These are phyloP conservation scores for Hermetia illucens DNA, from an alignment of 1,140 invertebrate genomes.

Conservation along the genomic window DNA sequence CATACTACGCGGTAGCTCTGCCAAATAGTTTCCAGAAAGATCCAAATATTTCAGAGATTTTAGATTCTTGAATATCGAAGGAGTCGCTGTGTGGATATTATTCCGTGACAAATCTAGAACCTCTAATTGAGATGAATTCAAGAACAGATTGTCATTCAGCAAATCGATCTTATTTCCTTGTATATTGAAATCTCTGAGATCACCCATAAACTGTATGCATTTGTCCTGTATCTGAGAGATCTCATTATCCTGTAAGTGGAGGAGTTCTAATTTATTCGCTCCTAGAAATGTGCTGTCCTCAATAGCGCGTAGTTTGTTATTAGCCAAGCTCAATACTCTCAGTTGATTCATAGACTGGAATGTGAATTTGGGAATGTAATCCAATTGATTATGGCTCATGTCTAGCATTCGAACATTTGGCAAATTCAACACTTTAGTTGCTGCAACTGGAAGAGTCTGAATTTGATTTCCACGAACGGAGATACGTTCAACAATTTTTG, in stretches of 20 bases:
- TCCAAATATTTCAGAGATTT: constrained; percentile 57
- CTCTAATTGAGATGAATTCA: constrained; percentile 46
- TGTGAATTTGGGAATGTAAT: constrained; percentile 47
- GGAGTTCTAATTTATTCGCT: constrained; percentile 50
- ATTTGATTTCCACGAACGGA: constrained; percentile 61
- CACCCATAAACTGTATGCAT: constrained; percentile 44
- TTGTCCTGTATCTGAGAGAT: constrained; percentile 49
- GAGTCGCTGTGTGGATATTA: constrained; percentile 50
- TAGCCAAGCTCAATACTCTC: constrained; percentile 55
- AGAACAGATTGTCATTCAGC: constrained; percentile 49
- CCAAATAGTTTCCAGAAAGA: constrained; percentile 62
- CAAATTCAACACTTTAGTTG: constrained; percentile 50
- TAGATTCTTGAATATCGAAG: constrained; percentile 46
- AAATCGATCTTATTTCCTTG: constrained; percentile 60
- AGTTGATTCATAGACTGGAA: constrained; percentile 54
- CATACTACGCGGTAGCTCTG: constrained; percentile 53
- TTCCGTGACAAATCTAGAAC: constrained; percentile 64
- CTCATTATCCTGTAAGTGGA: constrained; percentile 66
- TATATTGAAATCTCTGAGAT: constrained; percentile 53
- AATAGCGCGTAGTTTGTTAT: constrained; percentile 56
- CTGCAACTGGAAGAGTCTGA: constrained; percentile 40
- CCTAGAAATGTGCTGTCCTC: constrained; percentile 56
- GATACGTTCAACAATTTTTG: constrained; percentile 62
- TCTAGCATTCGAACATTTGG: constrained; percentile 57
- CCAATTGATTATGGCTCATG: constrained; percentile 60